Conservation (phyloP, 2,113 vertebrate genomes). For the Leptosomus discolor region DNA sequence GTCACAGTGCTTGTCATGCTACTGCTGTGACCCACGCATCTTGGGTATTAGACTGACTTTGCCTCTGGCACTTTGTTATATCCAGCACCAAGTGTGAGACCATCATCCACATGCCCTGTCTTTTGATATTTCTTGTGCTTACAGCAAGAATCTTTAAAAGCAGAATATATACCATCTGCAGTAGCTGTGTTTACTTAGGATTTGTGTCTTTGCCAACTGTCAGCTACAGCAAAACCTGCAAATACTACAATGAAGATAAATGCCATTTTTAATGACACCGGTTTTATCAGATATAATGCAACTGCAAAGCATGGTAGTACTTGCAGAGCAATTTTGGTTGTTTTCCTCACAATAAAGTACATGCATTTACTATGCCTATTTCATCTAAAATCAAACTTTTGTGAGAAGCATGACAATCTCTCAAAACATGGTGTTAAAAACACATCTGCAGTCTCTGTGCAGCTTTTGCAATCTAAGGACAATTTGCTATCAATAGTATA, state of each 20-base stretch:
- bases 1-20: background rate
- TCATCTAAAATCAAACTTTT: constrained; percentile 36
- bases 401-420: background rate
- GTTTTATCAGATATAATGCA: background rate
- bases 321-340: background rate
- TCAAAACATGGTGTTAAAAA: constrained; percentile 22
- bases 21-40: background rate
- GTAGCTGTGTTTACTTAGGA: background rate
- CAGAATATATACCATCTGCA: background rate
- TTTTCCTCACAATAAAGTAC: background rate
- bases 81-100: background rate
- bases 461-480: constrained; percentile 5
- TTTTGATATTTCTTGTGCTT: background rate
- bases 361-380: constrained; percentile 21
- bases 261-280: background rate
- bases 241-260: constrained; percentile 12
- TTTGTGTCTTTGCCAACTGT: constrained; percentile 3
- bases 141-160: constrained; percentile 1
- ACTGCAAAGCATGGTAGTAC: background rate
- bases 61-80: background rate
- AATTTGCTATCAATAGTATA: constrained; percentile 22
- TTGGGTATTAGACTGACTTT: background rate
- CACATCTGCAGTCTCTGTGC: background rate
- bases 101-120: background rate
- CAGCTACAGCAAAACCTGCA: background rate